A percentile compares a stretch with the other conserved stretches of the same genome.
Conservation (phyloP, 23 tunicate species). For the Phallusia fumigata region DNA sequence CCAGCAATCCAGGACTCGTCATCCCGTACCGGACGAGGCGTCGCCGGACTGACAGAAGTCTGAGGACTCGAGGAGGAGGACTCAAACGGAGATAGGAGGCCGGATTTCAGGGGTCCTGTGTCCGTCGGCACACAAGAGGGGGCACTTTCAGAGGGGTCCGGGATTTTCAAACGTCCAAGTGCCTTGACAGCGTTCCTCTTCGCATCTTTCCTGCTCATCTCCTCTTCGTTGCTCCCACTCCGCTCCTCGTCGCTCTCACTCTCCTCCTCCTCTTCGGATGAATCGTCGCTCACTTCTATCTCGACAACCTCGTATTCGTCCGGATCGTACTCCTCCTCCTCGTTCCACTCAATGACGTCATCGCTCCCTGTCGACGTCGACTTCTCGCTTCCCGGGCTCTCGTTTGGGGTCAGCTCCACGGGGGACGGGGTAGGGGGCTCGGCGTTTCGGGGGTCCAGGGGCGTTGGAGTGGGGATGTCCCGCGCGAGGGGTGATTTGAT, state of each 20-base stretch:
- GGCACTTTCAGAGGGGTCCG: not conserved
- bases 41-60: conserved; percentile 23
- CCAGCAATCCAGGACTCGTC: conserved; percentile 57
- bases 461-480: not conserved
- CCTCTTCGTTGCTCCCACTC: not conserved
- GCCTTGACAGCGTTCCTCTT: conserved; percentile 22
- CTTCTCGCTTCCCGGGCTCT: not conserved
- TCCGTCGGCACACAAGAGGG: not conserved
- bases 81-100: not conserved
- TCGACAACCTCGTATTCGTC: conserved; percentile 95
- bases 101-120: not conserved
- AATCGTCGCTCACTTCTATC: conserved; percentile 51
- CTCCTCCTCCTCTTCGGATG: not conserved
- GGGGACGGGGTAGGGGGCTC: not conserved
- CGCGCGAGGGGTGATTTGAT: conserved; percentile 2
- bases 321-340: conserved; percentile 84
- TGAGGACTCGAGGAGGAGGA: conserved; percentile 20
- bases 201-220: not conserved
- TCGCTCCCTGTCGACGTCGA: conserved; percentile 30
- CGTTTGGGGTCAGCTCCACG: not conserved
- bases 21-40: conserved; percentile 31
- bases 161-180: conserved; percentile 16
- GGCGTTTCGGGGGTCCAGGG: conserved; percentile 6
- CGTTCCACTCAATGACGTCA: conserved; percentile 65
- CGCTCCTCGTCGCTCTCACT: not conserved